Evolutionary conservation across 2,113 vertebrate species (phyloP), one percentile per base, ranked within the genome.

Genomic region (Tachuris rubrigastra): DNA sequence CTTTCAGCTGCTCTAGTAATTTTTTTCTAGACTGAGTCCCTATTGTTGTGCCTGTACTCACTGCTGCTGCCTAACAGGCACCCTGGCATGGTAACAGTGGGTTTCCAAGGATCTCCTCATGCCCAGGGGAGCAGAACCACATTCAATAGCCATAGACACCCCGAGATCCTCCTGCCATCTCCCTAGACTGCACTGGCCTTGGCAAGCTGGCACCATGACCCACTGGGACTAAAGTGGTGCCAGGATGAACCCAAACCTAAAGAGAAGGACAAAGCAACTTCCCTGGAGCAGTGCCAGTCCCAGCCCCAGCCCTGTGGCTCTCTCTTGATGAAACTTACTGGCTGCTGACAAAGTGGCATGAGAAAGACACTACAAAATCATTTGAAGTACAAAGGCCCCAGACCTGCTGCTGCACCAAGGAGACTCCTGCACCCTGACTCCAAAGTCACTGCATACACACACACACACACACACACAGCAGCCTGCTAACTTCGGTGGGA

Each of bases 111-210:
- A 44, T 44, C 12, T 39, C 24, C 5, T n/a, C 0, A 0, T 44
- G 24, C 19, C 35, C 22, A 47, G 28, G 49, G 9, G 56, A n/a
- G 9, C 24, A 75, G 44, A 19, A 79, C 22, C 17, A 20, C 10
- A 3, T 42, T 41, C 0, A 0, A 31, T 6, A 76, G 20, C 28
- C 2, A 3, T 2, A 7, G 39, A 33, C 30, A 82, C 8, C 5
- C 15, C 53, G 52, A n/a, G 9, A 6, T 19, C 10, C 12, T 91
- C 12, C 42, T 83, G 25, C 39, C 39, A 53, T 10, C 14, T 24
- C 28, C 14, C 5, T 13, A 58, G n/a, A 47, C 25, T 5, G 4
- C 30, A 25, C 0, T 18, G 19, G 9, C 41, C 13, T 5, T 59
- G 39, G n/a, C 1, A 1, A 94, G 18, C 37, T 62, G 50, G 22